Conservation (phyloP, 2,888 invertebrate genomes). For the Liopterus haemorrhoidalis region DNA sequence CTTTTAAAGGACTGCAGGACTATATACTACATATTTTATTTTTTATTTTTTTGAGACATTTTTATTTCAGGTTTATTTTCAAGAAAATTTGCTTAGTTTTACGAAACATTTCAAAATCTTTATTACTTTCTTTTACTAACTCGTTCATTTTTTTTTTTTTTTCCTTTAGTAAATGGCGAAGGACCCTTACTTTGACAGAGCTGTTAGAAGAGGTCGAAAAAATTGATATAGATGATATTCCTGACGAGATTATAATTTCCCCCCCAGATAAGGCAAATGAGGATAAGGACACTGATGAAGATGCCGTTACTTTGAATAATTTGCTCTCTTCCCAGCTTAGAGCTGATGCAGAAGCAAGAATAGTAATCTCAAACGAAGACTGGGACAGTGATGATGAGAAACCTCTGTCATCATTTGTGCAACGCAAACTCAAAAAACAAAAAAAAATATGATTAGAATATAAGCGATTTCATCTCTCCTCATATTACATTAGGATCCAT, state of each 20-base stretch:
- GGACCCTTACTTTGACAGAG: conserved; percentile 11
- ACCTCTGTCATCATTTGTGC: conserved; percentile 12
- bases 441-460: too few relatives aligned
- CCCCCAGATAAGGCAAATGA: conserved; percentile 14
- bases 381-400: conserved; percentile 19
- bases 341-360: conserved; percentile 20
- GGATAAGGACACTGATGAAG: conserved; percentile 23
- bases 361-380: neutral
- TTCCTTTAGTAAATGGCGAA: conserved; percentile 13
- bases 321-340: conserved; percentile 25
- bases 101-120: too few relatives aligned
- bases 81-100: too few relatives aligned
- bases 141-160: too few relatives aligned
- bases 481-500: too few relatives aligned
- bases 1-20: too few relatives aligned
- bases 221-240: conserved; percentile 6
- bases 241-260: conserved; percentile 14
- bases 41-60: too few relatives aligned
- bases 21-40: too few relatives aligned
- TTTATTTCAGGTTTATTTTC: too few relatives aligned
- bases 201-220: conserved; percentile 13
- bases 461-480: too few relatives aligned
- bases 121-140: too few relatives aligned
- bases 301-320: conserved; percentile 22
- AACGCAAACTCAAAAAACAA: conserved; percentile 7